Percentiles rank a stretch among this genome's conserved stretches.
Evolutionary conservation across 2,888 invertebrate genomes (phyloP).

Genomic region (Lutraria lutraria): DNA sequence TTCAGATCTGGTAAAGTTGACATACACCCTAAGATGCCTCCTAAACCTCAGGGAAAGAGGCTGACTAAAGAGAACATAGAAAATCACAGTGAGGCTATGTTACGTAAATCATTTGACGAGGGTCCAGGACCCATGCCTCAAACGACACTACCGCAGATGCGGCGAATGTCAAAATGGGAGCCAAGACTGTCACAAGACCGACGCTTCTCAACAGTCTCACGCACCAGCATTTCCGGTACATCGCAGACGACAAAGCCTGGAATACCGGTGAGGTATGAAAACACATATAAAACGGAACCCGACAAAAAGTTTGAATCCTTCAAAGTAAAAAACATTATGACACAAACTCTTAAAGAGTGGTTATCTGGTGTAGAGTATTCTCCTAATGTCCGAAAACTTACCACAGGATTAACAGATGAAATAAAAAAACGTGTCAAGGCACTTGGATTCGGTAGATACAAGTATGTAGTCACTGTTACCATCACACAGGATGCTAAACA

Average conservation of each 20-base stretch:
- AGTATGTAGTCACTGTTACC: conserved; percentile 82
- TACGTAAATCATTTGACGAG: conserved; percentile 38
- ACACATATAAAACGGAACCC: conserved; percentile 82
- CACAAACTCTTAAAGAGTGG: conserved; percentile 78
- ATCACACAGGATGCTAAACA: conserved; percentile 82
- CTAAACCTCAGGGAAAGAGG: conserved; percentile 46
- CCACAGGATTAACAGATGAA: conserved; percentile 81
- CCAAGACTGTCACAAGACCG: conserved; percentile 74
- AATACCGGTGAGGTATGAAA: conserved; percentile 74
- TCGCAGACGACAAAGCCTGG: conserved; percentile 76
- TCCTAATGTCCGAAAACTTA: conserved; percentile 75
- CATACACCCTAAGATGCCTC: conserved; percentile 44
- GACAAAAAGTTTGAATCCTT: conserved; percentile 78
- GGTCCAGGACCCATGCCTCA: conserved; percentile 48
- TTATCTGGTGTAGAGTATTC: conserved; percentile 82
- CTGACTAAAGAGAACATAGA: conserved; percentile 65
- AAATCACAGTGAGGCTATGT: conserved; percentile 40
- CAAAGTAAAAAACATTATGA: conserved; percentile 73
- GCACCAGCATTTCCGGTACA: conserved; percentile 80
- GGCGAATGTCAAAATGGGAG: conserved; percentile 76
- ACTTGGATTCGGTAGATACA: conserved; percentile 82
- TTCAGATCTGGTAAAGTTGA: background rate
- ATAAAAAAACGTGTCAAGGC: conserved; percentile 83
- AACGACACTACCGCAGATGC: conserved; percentile 70
- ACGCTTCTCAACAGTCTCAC: conserved; percentile 78